Conservation (phyloP, 2,113 vertebrate genomes). For the Pomatorhinus ruficollis region DNA sequence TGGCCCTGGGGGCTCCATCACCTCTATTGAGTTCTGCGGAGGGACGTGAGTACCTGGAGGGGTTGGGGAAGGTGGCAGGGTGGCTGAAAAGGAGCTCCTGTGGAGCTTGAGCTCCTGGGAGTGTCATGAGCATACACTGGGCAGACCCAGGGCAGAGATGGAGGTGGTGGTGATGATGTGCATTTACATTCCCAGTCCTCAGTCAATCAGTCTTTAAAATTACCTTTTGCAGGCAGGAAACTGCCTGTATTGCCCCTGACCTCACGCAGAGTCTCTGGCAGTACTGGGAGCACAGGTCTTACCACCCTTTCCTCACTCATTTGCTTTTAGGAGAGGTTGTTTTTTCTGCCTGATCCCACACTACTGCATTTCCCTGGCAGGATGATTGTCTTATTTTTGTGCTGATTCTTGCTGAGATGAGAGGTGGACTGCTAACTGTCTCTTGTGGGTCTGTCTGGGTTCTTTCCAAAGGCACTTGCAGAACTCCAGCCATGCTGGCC, state of each 20-base stretch:
- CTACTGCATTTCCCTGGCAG: not conserved
- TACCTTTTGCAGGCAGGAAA: not conserved
- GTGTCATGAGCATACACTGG: rapidly evolving
- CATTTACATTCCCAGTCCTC: not conserved
- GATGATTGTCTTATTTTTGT: not conserved
- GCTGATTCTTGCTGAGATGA: not conserved
- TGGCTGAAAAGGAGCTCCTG: too few species aligned
- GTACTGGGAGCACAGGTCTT: not conserved
- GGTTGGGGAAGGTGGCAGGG: rapidly evolving
- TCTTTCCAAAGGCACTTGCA: conserved; percentile 84
- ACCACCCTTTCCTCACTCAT: not conserved
- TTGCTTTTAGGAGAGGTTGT: not conserved
- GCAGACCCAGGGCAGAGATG: not conserved
- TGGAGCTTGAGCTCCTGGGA: not conserved
- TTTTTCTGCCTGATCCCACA: not conserved
- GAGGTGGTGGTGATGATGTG: not conserved
- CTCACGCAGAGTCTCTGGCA: rapidly evolving
- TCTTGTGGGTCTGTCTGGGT: not conserved
- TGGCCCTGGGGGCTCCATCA: conserved; percentile 85
- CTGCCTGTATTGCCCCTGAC: not conserved
- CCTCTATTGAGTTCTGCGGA: conserved; percentile 95
- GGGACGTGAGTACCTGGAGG: conserved; percentile 87
- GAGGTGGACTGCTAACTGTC: not conserved
- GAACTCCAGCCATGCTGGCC: conserved; percentile 87
- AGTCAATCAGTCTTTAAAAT: not conserved